Evolutionary conservation across 2,797 vertebrate species (phyloP).

Genomic region (Rhabdophis nuchalis): DNA sequence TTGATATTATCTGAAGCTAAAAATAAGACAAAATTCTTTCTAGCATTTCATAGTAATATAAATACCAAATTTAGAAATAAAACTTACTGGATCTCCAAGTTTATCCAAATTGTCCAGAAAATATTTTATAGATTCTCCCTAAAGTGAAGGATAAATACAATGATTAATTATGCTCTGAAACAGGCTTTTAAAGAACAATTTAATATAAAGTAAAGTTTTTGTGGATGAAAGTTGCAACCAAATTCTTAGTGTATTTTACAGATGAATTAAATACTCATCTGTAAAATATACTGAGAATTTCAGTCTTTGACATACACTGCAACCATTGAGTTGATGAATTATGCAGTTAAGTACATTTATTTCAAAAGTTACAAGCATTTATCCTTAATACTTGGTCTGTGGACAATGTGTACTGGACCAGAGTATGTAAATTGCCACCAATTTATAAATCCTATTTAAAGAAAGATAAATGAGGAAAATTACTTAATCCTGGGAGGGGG

Average conservation of each 20-base stretch:
- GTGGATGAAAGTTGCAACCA: slow-evolving; percentile 25
- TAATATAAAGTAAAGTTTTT: not conserved
- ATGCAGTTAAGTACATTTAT: not conserved
- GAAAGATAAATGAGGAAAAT: not conserved
- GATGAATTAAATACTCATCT: not conserved
- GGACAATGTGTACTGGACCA: not conserved
- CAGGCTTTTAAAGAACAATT: slow-evolving; percentile 33
- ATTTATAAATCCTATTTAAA: not conserved
- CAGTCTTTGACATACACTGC: not conserved
- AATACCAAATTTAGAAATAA: not conserved
- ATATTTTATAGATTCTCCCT: slow-evolving; percentile 99
- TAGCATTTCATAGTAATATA: not conserved
- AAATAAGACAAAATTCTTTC: not conserved
- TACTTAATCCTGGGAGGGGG: not conserved
- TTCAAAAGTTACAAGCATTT: not conserved
- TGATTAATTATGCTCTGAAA: slow-evolving; percentile 41
- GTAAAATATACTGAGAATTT: not conserved
- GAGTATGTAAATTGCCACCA: not conserved
- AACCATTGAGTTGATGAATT: not conserved
- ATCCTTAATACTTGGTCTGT: not conserved
- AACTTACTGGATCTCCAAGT: slow-evolving; percentile 89
- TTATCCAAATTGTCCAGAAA: slow-evolving; percentile 99
- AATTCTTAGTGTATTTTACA: too few relatives aligned
- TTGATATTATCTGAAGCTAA: not conserved
- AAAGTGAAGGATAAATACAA: slow-evolving; percentile 58